Base-by-base conservation (phyloP, 2,888 invertebrate species). In the Melanchra persicariae region DNA sequence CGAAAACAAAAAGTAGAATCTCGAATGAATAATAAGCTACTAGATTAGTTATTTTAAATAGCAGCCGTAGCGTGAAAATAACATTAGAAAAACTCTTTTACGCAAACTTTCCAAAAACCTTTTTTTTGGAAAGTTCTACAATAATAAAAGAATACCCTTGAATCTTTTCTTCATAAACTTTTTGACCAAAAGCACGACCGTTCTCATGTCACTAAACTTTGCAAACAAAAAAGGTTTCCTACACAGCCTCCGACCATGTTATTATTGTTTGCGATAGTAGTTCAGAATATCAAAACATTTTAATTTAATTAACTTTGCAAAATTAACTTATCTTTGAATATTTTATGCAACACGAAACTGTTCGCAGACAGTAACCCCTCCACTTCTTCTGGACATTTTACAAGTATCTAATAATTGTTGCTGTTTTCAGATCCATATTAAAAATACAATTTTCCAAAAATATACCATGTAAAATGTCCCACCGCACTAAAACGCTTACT, bases 401-500 rank as follows among this genome's bases (percentile, higher is more conserved):
- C 82, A 84, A 74, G 79, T 79, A 76, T 79, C 37, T 65, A 72
- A 55, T n/a, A 9, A 45, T 1, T 15, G 43, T 54, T 37, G n/a
- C 58, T 10, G 6, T 52, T 68, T 75, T 15, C 7, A 58, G 54
- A 63, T 59, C 45, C 59, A 63, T 77, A 40, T 12, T 45, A 17
- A 62, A 68, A 40, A 51, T 1, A 17, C 4, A 3, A 22, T 17
- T 17, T 43, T 49, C 17, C 19, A 47, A 47, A 58, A 70, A 65
- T 7, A 77, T 82, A 84, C 76, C 26, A 10, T 81, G 85, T 79
- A 76, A 72, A 76, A 80, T 83, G 80, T 82, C 85, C 85, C 22
- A 10, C 30, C 37, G 83, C 88, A 88, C 88, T 88, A 89, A 89
- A 80, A 88, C 85, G 93, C 94, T 94, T 93, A 89, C 88, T 93